phyloP scores from a whole-genome alignment of 2,113 vertebrate genomes.

The Lutjanus erythropterus region DNA sequence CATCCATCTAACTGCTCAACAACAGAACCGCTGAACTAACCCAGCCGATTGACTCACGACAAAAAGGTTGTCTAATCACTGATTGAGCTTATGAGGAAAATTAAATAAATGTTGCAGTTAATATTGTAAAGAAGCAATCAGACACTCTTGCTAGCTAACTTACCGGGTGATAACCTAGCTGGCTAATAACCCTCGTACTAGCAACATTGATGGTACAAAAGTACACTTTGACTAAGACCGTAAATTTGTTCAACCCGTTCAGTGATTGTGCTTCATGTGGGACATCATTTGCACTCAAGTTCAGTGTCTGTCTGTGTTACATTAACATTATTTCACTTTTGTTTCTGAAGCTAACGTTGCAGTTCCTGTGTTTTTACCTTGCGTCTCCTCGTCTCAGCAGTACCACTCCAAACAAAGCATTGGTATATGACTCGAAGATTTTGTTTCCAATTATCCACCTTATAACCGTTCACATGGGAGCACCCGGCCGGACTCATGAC shows the following conservation, averaged over 20 bases:
- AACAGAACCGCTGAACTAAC: not conserved
- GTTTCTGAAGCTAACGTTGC: constrained; percentile 45
- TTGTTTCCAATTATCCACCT: constrained; percentile 99
- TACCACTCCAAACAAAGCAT: constrained; percentile 98
- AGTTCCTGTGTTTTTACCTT: constrained; percentile 88
- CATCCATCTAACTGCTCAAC: constrained; percentile 29
- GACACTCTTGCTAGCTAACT: constrained; percentile 56
- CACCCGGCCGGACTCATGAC: constrained; percentile 97
- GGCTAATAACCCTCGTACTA: constrained; percentile 55
- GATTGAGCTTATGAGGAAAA: not conserved
- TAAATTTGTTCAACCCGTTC: not conserved
- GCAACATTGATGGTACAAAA: constrained; percentile 42
- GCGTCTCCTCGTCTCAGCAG: constrained; percentile 95
- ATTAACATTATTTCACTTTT: constrained; percentile 45
- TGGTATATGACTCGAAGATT: constrained; percentile 98
- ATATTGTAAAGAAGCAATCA: constrained; percentile 25
- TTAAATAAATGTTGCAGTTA: not conserved
- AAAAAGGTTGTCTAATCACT: not conserved
- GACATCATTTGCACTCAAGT: constrained; percentile 34
- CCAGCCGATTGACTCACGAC: not conserved
- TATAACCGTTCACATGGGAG: constrained; percentile 97
- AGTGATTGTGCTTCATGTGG: constrained; percentile 61
- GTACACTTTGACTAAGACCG: constrained; percentile 13
- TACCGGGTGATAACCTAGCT: constrained; percentile 63
- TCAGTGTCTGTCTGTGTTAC: constrained; percentile 49